Conservation (phyloP, 2,888 invertebrate species). For the Mythimna impura region DNA sequence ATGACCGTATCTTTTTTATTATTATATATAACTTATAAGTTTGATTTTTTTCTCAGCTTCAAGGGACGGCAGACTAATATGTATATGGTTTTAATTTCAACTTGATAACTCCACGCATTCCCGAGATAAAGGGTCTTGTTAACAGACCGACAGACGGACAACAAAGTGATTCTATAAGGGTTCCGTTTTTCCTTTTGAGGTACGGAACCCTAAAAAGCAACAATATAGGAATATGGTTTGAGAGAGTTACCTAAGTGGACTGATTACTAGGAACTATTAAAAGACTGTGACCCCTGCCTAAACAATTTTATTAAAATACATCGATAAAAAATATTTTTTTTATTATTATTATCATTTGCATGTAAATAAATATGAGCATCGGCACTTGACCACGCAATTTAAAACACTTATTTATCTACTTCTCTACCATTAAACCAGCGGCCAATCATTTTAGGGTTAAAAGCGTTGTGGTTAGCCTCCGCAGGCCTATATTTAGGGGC, state of each 20-base stretch:
- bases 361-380: not conserved
- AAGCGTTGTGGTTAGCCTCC: conserved; percentile 82
- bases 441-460: conserved; percentile 82
- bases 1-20: too few relatives aligned
- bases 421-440: conserved; percentile 72
- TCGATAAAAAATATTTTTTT: not conserved
- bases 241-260: not conserved
- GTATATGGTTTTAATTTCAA: too few relatives aligned
- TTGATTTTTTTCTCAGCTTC: too few relatives aligned
- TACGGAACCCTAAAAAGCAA: too few relatives aligned
- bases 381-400: conserved; percentile 8
- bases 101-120: too few relatives aligned
- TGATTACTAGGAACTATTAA: not conserved
- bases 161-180: too few relatives aligned
- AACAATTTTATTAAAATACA: not conserved
- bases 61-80: too few relatives aligned
- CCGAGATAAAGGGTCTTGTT: too few relatives aligned
- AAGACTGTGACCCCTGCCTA: not conserved
- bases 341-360: not conserved
- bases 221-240: too few relatives aligned
- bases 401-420: conserved; percentile 50
- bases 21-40: too few relatives aligned
- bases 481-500: conserved; percentile 88
- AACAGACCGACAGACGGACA: too few relatives aligned
- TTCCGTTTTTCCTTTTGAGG: too few relatives aligned